These are phyloP conservation scores for Polydrusus tereticollis DNA, from an alignment of 2,888 invertebrate species.

Conservation along the genomic window DNA sequence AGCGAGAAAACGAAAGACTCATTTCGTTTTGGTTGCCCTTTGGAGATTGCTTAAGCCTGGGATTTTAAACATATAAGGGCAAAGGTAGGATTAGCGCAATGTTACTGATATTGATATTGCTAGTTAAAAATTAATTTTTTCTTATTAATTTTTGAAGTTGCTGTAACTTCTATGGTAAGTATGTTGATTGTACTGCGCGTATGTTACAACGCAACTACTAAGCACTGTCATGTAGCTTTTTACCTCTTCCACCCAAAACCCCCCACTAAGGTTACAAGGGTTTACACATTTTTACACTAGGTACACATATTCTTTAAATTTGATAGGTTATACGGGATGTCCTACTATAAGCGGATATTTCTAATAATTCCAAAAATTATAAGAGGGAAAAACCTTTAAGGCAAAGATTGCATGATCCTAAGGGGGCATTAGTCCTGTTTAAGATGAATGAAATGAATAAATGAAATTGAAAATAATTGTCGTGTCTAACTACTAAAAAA, in stretches of 20 bases:
- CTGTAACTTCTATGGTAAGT: constrained; percentile 53
- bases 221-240: constrained; percentile 64
- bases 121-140: background rate
- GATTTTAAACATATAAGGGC: background rate
- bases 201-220: constrained; percentile 65
- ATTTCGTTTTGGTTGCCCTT: background rate
- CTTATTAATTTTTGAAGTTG: constrained; percentile 1
- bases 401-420: no score
- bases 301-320: no score
- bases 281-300: background rate
- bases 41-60: constrained; percentile 7
- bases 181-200: constrained; percentile 57
- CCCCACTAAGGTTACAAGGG: background rate
- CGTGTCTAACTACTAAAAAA: no score
- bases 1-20: constrained; percentile 1
- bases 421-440: no score
- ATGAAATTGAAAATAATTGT: no score
- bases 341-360: no score
- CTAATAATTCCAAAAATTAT: no score
- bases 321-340: no score
- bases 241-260: constrained; percentile 25
- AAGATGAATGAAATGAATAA: no score
- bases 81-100: background rate
- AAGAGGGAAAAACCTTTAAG: no score
- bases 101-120: no score